Conservation (phyloP, 2,888 invertebrate genomes). For the Melangyna quadrimaculata region DNA sequence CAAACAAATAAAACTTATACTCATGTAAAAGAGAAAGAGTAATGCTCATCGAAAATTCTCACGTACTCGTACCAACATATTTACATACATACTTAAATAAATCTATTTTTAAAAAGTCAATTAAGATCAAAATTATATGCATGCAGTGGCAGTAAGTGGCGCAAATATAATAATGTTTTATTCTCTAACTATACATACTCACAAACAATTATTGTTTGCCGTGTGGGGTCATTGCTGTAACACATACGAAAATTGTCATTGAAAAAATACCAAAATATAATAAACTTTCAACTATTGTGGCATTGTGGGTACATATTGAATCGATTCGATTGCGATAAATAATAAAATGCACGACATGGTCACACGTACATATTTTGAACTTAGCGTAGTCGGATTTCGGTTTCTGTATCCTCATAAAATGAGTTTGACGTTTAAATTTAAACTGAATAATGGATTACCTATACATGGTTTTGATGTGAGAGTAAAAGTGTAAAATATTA, state of each 20-base stretch:
- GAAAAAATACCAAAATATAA: not conserved
- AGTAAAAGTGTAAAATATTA: too few species aligned
- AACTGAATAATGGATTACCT: too few species aligned
- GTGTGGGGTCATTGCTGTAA: not conserved
- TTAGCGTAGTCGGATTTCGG: not conserved
- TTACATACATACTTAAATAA: not conserved
- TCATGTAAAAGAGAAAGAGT: not conserved
- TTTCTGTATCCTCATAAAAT: not conserved
- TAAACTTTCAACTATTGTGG: not conserved
- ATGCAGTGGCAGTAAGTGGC: too few species aligned
- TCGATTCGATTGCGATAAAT: not conserved
- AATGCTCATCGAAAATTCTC: not conserved
- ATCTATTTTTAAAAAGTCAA: constrained; percentile 18
- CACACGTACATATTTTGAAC: not conserved
- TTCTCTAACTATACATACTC: not conserved
- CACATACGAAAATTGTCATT: not conserved
- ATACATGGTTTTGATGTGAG: too few species aligned
- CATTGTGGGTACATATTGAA: not conserved
- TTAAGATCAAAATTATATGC: constrained; percentile 22
- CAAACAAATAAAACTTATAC: not conserved
- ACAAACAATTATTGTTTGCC: not conserved
- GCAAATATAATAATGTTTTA: not conserved
- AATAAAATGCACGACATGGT: not conserved
- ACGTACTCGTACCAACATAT: not conserved
- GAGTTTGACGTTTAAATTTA: too few species aligned